Base-by-base conservation (phyloP, 2,797 vertebrate genomes). In the Intellagama lesueurii region DNA sequence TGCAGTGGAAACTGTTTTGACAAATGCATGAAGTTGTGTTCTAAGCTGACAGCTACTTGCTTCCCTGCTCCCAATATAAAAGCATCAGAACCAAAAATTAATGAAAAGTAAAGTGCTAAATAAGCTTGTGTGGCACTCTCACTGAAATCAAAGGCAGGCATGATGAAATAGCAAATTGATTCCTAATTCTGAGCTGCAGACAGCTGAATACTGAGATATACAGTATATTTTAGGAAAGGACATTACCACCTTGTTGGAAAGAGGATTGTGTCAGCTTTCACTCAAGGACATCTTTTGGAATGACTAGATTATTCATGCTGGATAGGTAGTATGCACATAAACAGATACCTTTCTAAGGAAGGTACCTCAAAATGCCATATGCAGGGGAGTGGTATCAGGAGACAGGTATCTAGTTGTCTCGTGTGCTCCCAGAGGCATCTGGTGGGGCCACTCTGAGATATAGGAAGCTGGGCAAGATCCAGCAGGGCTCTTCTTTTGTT, bases 31-130 rank as follows among this genome's bases (percentile, higher is more conserved):
- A 64, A 64, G 60, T 22, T 22, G 24, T 44, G 35, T 76, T 1
- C 89, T 95, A 91, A 83, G 79, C 88, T 90, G 92, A 88, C 6
- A 70, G 30, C 7, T 52, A 49, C 14, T 60, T 52, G n/a, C n/a
- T 35, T 64, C 60, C 52, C 19, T 64, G 5, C 60, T 64, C 60
- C 60, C 14, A 19, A 22, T 17, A 19, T 64, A 64, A 8, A 60
- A 70, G 49, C n/a, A 70, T 14, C 56, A 32, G 22, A 73, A 22
- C 28, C n/a, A 73, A 60, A 75, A 75, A 49, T 85, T 85, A 70
- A 83, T 72, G 40, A 70, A 72, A 83, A 49, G 44, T 26, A 75
- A 73, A 40, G 30, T 6, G 32, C 5, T 35, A 60, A 26, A 56
- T 85, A 60, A 35, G 66, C 30, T 26, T 24, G 12, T 47, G 24